Percentiles rank a stretch among this genome's conserved stretches.
Evolutionary conservation across 2,888 invertebrate genomes (phyloP).

Genomic region (Liodrosophila aerea): DNA sequence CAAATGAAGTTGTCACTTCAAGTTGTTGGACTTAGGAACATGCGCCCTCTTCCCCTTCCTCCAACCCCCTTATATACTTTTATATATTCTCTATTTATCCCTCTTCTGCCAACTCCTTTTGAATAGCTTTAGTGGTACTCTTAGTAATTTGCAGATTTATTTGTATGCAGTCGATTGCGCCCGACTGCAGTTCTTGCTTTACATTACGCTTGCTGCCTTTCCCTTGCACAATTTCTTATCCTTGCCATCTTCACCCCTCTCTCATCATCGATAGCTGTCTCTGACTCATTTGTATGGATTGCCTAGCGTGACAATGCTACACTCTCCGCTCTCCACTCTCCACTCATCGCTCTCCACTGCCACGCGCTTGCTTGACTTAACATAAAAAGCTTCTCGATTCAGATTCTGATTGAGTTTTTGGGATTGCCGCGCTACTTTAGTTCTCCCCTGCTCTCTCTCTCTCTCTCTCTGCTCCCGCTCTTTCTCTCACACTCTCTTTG

Average conservation of each 20-base stretch:
- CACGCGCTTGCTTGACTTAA: conserved; percentile 52
- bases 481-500: not conserved
- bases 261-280: not conserved
- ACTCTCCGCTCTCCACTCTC: conserved; percentile 7
- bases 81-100: not conserved
- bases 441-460: not conserved
- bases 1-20: conserved; percentile 69
- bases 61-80: not conserved
- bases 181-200: not conserved
- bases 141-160: conserved; percentile 14
- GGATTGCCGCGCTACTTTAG: conserved; percentile 10
- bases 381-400: conserved; percentile 40
- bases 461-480: not conserved
- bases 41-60: not conserved
- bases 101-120: not conserved
- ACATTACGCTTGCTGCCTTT: conserved; percentile 43
- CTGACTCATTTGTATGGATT: conserved; percentile 59
- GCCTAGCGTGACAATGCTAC: conserved; percentile 38
- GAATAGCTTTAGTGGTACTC: too few species aligned
- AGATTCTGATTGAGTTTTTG: conserved; percentile 24
- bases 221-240: not conserved
- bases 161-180: conserved; percentile 46
- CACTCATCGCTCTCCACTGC: conserved; percentile 24
- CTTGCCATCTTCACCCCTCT: not conserved
- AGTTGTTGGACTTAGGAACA: not conserved